A percentile compares a stretch with the other conserved stretches of the same genome.
Evolutionary conservation across 2,113 vertebrate species (phyloP).

Genomic region (Triplophysa tibetana): DNA sequence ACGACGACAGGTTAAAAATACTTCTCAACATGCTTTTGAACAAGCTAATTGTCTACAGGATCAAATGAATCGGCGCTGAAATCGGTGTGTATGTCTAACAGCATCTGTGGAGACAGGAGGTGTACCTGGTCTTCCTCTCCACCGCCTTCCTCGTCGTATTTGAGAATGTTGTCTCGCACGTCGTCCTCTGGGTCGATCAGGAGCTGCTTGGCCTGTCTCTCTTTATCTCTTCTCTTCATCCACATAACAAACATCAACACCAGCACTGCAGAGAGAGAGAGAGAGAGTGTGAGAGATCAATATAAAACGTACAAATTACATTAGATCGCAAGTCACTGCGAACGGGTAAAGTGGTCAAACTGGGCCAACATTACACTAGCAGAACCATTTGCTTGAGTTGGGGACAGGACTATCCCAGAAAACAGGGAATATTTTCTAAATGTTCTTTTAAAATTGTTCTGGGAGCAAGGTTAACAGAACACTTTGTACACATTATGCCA

Average conservation of each 20-base stretch:
- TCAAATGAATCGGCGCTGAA: neutral
- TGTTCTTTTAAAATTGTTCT: too few relatives aligned
- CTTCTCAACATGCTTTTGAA: neutral
- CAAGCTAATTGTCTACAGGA: neutral
- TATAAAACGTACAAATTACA: conserved; percentile 23
- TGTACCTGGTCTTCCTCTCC: conserved; percentile 91
- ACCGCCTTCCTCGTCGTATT: conserved; percentile 95
- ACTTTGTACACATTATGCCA: too few relatives aligned
- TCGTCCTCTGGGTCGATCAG: conserved; percentile 97
- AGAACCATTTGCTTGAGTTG: too few relatives aligned
- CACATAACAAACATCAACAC: conserved; percentile 96
- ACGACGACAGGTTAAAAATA: neutral
- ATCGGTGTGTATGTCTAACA: neutral
- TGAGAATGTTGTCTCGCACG: conserved; percentile 93
- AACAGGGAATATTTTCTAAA: too few relatives aligned
- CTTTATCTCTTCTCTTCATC: conserved; percentile 97
- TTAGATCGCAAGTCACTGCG: neutral
- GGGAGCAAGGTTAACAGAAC: too few relatives aligned
- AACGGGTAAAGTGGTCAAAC: neutral
- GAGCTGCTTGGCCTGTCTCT: conserved; percentile 95
- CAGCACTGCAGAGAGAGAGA: conserved; percentile 73
- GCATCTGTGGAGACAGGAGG: neutral
- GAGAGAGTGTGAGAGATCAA: conserved; percentile 1
- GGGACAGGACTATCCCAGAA: too few relatives aligned
- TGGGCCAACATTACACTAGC: too few relatives aligned